phyloP scores from a whole-genome alignment of 2,888 invertebrate species.

The Crossocerus cetratus region DNA sequence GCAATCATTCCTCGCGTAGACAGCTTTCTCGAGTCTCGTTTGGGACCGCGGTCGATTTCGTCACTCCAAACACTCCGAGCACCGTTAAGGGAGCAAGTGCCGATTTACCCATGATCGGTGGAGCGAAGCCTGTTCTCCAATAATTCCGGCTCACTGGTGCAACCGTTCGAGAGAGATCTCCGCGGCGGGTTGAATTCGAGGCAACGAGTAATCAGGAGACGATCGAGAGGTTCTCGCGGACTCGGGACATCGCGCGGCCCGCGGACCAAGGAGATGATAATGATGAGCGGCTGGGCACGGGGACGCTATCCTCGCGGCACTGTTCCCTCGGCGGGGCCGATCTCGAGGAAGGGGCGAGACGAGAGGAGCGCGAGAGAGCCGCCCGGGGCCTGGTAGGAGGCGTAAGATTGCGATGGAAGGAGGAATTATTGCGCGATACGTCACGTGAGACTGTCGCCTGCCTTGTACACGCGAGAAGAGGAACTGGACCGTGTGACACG shows the following conservation, averaged over 20 bases:
- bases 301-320: conserved; percentile 9
- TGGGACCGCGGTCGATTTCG: too few relatives aligned
- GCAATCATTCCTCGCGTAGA: too few relatives aligned
- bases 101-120: too few relatives aligned
- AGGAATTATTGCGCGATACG: conserved; percentile 55
- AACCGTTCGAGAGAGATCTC: too few relatives aligned
- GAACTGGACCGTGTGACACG: conserved; percentile 64
- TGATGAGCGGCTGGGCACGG: conserved; percentile 13
- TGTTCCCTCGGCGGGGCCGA: conserved; percentile 32
- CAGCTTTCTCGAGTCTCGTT: too few relatives aligned
- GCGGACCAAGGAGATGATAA: too few relatives aligned
- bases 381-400: conserved; percentile 18
- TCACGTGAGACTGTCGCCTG: conserved; percentile 61
- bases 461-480: conserved; percentile 54
- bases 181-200: background rate
- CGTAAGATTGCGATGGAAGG: conserved; percentile 23
- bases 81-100: too few relatives aligned
- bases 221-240: background rate
- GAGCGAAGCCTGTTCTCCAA: too few relatives aligned
- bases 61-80: too few relatives aligned
- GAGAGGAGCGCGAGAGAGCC: conserved; percentile 1
- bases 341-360: conserved; percentile 36
- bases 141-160: too few relatives aligned
- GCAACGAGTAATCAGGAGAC: background rate
- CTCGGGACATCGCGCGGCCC: background rate